Base-by-base conservation (phyloP, 2,113 vertebrate species). In the Pluvialis apricaria region DNA sequence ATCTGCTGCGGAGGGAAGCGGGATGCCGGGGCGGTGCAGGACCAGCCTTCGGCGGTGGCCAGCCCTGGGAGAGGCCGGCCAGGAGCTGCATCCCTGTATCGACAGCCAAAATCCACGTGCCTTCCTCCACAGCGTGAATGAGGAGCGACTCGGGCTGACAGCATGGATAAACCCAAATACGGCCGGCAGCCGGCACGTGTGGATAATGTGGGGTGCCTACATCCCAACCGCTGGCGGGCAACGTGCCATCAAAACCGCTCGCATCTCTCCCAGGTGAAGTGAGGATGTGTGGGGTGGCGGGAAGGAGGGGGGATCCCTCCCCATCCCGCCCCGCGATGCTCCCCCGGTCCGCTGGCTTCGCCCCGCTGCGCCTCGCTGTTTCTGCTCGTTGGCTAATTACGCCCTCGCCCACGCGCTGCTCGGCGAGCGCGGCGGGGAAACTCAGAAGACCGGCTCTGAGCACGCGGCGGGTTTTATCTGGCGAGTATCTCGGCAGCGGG, bases 141-240 rank as follows among this genome's bases (percentile, higher is more conserved):
- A 58, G 62, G 32, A 90, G 55, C 1, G 1, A 40, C 88, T 42
- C 0, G 0, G 66, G 62, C 58, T 78, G 85, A 57, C 32, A 70
- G 83, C 51, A 20, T 6, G 20, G 54, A 55, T 20, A 76, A 94
- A 64, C 75, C 52, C 66, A 66, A 85, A 77, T 3, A 76, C 8
- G 15, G 90, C 34, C 60, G 13, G 49, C 49, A 51, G 49, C 49
- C 49, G 12, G 49, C 0, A 1, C 7, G 42, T 0, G 0, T 5
- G 24, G 79, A 31, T 51, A 40, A 80, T 52, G 57, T 9, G 52
- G 65, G 62, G 82, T 54, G 72, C 75, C 61, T 38, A 15, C 22
- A 81, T 73, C 60, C 28, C 51, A 14, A 2, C 5, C 0, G 1
- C 0, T 34, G 58, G 84, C 15, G 17, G 81, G 79, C 54, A 68